Base-by-base conservation (phyloP, 1,140 invertebrate genomes). In the Dolichoris vasculosae region DNA sequence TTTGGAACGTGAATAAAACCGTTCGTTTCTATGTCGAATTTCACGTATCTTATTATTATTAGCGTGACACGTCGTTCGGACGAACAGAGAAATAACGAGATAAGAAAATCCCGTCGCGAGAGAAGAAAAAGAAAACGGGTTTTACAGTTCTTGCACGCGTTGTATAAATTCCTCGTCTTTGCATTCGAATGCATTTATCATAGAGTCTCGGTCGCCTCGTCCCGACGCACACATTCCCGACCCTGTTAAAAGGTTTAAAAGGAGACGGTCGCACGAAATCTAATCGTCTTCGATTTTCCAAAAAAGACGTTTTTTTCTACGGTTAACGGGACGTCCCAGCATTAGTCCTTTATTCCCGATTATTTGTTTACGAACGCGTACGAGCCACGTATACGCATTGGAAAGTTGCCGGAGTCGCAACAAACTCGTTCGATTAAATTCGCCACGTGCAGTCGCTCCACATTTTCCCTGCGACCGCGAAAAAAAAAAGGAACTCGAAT, bases 161-260 rank as follows among this genome's bases (percentile, higher is more conserved):
- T 64, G 38, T 0, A 20, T 40, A 17, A 46, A 55, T 46, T 51
- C 1, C n/a, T 2, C 26, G 38, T 17, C 20, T 69, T 32, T 81
- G 64, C 64, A 82, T 71, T 82, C 40, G 46, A 43, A 51, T 51
- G 38, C 79, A 51, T 71, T 82, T 48, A 64, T 82, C 64, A 51
- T 82, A 71, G 51, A 20, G 35, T 51, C 23, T 26, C 55, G 9
- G 4, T 59, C 23, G 20, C 9, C 4, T 26, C 30, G 23, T 46
- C n/a, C n/a, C n/a, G n/a, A 43, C 8, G 1, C 38, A n/a, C 30
- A 75, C 71, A n/a, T 75, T 71, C 79, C 51, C 40, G 32, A 38
- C 0, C 6, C 15, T 69, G 11, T n/a, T n/a, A n/a, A n/a, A n/a
- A n/a, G n/a, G n/a, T 17, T 38, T 30, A 38, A 20, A 15, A 71